A percentile compares a stretch with the other conserved stretches of the same genome.
These are phyloP conservation scores for Tinea trinotella DNA, from an alignment of 2,888 invertebrate genomes.

Conservation along the genomic window DNA sequence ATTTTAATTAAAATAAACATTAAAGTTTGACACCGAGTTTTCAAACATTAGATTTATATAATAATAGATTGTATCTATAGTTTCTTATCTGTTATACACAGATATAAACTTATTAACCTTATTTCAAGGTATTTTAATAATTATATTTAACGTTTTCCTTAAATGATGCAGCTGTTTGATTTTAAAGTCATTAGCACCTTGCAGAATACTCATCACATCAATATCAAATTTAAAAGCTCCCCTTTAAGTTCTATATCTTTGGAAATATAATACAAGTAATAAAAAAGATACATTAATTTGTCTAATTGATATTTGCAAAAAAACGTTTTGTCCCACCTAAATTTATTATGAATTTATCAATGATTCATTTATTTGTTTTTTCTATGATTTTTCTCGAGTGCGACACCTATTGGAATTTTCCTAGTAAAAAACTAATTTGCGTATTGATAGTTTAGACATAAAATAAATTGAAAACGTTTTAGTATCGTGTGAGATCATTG, in stretches of 20 bases:
- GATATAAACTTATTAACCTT: not conserved
- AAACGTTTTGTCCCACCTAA: not conserved
- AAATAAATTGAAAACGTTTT: slow-evolving; percentile 8
- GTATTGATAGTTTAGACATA: slow-evolving; percentile 2
- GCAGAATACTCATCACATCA: not conserved
- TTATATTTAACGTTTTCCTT: not conserved
- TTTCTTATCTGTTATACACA: not conserved
- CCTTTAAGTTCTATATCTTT: too few species aligned
- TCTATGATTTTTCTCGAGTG: not conserved
- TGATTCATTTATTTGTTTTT: not conserved
- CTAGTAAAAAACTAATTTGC: slow-evolving; percentile 6
- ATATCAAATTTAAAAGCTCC: not conserved
- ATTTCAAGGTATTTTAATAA: not conserved
- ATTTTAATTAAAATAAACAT: not conserved
- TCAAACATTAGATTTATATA: not conserved
- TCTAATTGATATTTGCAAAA: not conserved
- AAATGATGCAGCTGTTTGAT: not conserved
- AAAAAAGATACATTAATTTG: not conserved
- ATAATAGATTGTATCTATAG: not conserved
- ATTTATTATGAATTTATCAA: not conserved
- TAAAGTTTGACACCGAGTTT: not conserved
- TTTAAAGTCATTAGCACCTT: not conserved
- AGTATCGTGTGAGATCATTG: slow-evolving; percentile 37
- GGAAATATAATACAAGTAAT: too few species aligned
- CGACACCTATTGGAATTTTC: slow-evolving; percentile 6